Conservation (phyloP, 2,113 vertebrate species). For the Stictonetta naevosa region DNA sequence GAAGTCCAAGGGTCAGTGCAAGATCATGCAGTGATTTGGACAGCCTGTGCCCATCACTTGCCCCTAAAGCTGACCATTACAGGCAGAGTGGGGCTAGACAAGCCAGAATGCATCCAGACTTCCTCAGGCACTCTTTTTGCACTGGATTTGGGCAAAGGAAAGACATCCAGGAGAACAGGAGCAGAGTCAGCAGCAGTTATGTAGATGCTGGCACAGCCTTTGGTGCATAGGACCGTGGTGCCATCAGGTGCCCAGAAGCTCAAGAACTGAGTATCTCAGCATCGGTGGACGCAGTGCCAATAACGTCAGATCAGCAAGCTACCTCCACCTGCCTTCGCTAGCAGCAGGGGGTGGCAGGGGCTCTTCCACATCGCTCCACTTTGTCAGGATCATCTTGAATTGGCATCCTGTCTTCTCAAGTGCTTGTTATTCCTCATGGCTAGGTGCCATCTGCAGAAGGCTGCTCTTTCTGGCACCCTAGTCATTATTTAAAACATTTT, state of each 20-base stretch:
- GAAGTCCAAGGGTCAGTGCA: background rate
- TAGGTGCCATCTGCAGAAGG: background rate
- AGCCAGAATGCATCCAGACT: background rate
- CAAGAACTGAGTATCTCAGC: background rate
- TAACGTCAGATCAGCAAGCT: background rate
- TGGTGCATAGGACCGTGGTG: background rate
- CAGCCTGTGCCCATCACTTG: background rate
- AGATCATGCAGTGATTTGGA: background rate
- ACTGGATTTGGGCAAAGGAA: background rate
- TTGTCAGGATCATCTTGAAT: background rate
- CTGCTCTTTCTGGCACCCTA: background rate
- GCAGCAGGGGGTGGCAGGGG: background rate
- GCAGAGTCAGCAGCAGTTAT: background rate
- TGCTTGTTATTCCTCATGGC: accelerated
- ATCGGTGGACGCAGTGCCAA: background rate
- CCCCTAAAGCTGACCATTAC: accelerated
- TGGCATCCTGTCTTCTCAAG: background rate
- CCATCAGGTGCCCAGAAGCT: background rate
- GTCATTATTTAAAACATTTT: background rate
- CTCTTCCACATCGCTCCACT: background rate
- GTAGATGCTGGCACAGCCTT: background rate
- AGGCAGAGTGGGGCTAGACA: background rate
- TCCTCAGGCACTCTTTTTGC: background rate
- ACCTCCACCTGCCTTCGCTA: background rate
- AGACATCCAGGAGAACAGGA: background rate